Base-by-base conservation (phyloP, 2,113 vertebrate species). In the Archocentrus centrarchus region DNA sequence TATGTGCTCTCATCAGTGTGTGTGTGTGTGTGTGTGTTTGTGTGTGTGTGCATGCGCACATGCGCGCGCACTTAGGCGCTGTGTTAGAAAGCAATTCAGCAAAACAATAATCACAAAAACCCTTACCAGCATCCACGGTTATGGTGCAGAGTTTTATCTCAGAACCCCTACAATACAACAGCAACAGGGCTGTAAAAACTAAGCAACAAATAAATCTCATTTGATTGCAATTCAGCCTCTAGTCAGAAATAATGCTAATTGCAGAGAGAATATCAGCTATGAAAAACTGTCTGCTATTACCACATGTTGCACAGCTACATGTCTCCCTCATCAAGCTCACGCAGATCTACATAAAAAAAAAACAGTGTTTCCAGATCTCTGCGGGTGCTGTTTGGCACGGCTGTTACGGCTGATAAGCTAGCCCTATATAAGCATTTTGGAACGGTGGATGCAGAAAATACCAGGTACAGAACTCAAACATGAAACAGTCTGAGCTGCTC, bases 341-440 rank as follows among this genome's bases (percentile, higher is more conserved):
- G 27, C 7, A 44, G 32, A 32, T 79, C n/a, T 9, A 58, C 59
- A 59, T 37, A 27, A 27, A 27, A 15, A 75, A 77, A 32, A 70
- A 44, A 44, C 7, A 62, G 4, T 8, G 62, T 75, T 75, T 32
- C 7, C 20, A 41, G 27, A 81, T 47, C 14, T 79, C 77, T 59
- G 30, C 22, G 13, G 13, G 24, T 47, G 27, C 24, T 50, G 27
- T 17, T 11, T 62, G 37, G 50, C 22, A 47, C 73, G 68, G 22
- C 76, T 59, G 55, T 32, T 24, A 32, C 7, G 17, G 47, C 76
- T 66, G 80, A 86, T 86, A 86, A 82, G 59, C 27, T n/a, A 7
- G 17, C 64, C 22, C 64, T 68, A 8, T 5, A 47, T 27, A 50
- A 50, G 47, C 50, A 2, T 70, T 50, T 30, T 70, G 64, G 24